A percentile compares a stretch with the other conserved stretches of the same genome.
Evolutionary conservation across 2,113 vertebrate genomes (phyloP).

Genomic region (Daboia siamensis): DNA sequence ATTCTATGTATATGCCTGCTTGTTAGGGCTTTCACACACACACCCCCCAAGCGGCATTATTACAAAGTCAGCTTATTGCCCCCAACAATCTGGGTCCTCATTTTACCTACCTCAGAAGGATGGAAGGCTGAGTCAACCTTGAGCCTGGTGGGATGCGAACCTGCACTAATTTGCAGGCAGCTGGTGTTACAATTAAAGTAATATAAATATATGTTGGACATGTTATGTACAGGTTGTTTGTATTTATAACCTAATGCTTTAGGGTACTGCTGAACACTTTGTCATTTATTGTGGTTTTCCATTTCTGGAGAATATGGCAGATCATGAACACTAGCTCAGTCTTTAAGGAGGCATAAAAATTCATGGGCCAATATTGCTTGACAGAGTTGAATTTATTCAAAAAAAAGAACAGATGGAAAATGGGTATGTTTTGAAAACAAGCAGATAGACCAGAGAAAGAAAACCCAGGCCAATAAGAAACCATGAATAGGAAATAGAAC

Average conservation of each 20-base stretch:
- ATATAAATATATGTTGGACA: conserved; percentile 16
- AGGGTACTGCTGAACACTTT: neutral
- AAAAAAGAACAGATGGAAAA: neutral
- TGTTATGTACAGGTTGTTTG: neutral
- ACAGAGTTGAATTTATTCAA: neutral
- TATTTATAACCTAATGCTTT: neutral
- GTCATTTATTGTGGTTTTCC: neutral
- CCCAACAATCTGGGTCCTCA: too few species aligned
- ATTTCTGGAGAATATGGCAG: neutral
- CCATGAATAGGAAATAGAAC: neutral
- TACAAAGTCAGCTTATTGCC: too few species aligned
- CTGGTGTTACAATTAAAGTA: neutral
- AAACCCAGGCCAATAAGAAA: neutral
- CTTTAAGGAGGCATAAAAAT: neutral
- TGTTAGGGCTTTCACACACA: too few species aligned
- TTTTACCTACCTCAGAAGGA: too few species aligned
- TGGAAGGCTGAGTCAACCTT: too few species aligned
- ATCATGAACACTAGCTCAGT: neutral
- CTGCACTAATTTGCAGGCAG: too few species aligned
- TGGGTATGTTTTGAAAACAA: neutral
- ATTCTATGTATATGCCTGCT: too few species aligned
- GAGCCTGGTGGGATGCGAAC: too few species aligned
- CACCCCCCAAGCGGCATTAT: too few species aligned
- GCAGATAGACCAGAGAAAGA: neutral
- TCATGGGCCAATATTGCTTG: neutral